A percentile compares a stretch with the other conserved stretches of the same genome.
Evolutionary conservation across 2,888 invertebrate species (phyloP).

Genomic region (Catocala sponsa): DNA sequence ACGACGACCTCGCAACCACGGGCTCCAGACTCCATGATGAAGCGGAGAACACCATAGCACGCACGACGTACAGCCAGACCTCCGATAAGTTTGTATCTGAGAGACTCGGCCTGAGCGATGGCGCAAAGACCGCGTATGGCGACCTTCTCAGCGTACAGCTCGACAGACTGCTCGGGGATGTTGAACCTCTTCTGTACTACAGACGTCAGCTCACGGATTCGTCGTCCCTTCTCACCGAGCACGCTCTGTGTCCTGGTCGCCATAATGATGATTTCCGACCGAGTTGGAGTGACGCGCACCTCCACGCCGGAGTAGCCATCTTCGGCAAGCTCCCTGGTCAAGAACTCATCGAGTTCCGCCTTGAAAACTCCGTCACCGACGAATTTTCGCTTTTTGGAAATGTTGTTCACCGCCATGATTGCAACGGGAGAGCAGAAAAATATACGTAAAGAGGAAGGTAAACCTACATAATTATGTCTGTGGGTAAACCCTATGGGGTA

Average conservation of each 20-base stretch:
- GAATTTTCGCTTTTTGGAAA: too few relatives aligned
- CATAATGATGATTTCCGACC: conserved; percentile 99
- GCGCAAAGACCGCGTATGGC: conserved; percentile 99
- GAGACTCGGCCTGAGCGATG: conserved; percentile 99
- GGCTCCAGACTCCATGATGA: conserved; percentile 99
- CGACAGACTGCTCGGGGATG: conserved; percentile 98
- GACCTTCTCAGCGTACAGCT: conserved; percentile 99
- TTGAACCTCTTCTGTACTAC: conserved; percentile 99
- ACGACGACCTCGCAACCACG: conserved; percentile 99
- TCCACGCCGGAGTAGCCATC: conserved; percentile 99
- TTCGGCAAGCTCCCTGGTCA: conserved; percentile 99
- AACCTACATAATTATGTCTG: too few relatives aligned
- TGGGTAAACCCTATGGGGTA: too few relatives aligned
- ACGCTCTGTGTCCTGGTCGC: conserved; percentile 99
- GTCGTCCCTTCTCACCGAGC: conserved; percentile 98
- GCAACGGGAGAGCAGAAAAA: too few relatives aligned
- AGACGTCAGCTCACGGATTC: conserved; percentile 98
- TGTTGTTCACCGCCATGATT: too few relatives aligned
- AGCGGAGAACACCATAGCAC: conserved; percentile 99
- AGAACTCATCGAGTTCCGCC: conserved; percentile 99
- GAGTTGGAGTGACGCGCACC: conserved; percentile 98
- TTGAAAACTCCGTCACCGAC: conserved; percentile 99
- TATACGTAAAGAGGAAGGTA: too few relatives aligned
- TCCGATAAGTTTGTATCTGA: conserved; percentile 99
- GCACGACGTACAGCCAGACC: conserved; percentile 95